Evolutionary conservation across 2,888 invertebrate species (phyloP).

Genomic region (Parnassius glacialis): DNA sequence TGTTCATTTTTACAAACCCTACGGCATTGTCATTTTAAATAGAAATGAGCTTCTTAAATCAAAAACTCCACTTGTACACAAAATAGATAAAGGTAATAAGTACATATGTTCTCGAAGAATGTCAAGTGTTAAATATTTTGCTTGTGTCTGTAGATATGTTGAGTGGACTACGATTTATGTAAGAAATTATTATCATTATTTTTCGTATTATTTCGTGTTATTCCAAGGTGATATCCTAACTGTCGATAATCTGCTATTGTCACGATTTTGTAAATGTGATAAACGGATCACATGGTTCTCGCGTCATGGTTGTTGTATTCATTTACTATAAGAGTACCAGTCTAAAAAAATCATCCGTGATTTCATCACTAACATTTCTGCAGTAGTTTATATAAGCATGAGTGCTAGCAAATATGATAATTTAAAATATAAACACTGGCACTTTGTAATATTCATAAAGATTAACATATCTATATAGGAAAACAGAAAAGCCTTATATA

Average conservation of each 20-base stretch:
- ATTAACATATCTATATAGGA: no score
- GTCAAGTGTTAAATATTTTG: conserved; percentile 17
- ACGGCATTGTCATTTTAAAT: not conserved
- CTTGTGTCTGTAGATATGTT: conserved; percentile 6
- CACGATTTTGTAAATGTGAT: conserved; percentile 63
- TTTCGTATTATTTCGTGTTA: conserved; percentile 34
- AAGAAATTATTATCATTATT: conserved; percentile 29
- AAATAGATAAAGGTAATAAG: no score
- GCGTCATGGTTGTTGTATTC: conserved; percentile 33
- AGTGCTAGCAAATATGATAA: not conserved
- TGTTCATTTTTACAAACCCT: no score
- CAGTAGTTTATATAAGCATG: conserved; percentile 22
- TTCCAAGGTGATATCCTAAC: conserved; percentile 38
- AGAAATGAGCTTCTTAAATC: not conserved
- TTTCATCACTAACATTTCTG: conserved; percentile 15
- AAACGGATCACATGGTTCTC: conserved; percentile 60
- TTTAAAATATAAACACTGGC: no score
- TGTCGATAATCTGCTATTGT: conserved; percentile 59
- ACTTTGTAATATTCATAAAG: no score
- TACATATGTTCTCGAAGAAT: not conserved
- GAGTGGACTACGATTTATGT: conserved; percentile 8
- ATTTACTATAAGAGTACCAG: conserved; percentile 10
- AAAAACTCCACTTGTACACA: not conserved
- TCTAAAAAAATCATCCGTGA: conserved; percentile 14
- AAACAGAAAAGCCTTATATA: not conserved